Evolutionary conservation across 2,888 invertebrate species (phyloP).

Genomic region (Cephus runcator): DNA sequence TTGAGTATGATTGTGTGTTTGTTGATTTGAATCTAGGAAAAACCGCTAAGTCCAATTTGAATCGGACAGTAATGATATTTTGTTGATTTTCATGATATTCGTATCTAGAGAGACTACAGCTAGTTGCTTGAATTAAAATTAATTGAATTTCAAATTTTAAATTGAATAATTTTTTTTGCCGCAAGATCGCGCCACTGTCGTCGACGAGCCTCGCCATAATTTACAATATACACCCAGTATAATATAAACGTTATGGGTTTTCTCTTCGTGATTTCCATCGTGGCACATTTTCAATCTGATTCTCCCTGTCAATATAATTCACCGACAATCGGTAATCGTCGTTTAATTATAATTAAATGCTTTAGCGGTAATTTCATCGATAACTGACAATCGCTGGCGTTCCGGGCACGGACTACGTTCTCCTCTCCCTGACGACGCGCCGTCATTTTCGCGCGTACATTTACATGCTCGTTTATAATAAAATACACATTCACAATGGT

Average conservation of each 20-base stretch:
- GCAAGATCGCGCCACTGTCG: background rate
- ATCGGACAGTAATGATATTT: background rate
- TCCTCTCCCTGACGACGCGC: background rate
- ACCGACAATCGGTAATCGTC: background rate
- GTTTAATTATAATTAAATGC: background rate
- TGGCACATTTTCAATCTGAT: constrained; percentile 36
- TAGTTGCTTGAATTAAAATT: background rate
- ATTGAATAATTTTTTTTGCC: background rate
- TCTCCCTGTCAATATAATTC: constrained; percentile 9
- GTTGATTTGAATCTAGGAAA: background rate
- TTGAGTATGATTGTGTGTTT: background rate
- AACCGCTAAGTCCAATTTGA: background rate
- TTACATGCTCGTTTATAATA: constrained; percentile 50
- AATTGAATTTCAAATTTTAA: background rate
- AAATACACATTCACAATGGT: constrained; percentile 60
- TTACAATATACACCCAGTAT: constrained; percentile 4
- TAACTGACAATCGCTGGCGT: background rate
- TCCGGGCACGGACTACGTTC: background rate
- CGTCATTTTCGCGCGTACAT: constrained; percentile 1
- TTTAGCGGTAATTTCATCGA: background rate
- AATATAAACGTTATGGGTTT: constrained; percentile 6
- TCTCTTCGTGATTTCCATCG: constrained; percentile 22
- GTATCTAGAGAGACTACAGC: background rate
- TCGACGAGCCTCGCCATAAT: background rate
- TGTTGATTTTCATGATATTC: background rate